Evolutionary conservation across 2,888 invertebrate species (phyloP).

Genomic region (Microdon myrmicae): DNA sequence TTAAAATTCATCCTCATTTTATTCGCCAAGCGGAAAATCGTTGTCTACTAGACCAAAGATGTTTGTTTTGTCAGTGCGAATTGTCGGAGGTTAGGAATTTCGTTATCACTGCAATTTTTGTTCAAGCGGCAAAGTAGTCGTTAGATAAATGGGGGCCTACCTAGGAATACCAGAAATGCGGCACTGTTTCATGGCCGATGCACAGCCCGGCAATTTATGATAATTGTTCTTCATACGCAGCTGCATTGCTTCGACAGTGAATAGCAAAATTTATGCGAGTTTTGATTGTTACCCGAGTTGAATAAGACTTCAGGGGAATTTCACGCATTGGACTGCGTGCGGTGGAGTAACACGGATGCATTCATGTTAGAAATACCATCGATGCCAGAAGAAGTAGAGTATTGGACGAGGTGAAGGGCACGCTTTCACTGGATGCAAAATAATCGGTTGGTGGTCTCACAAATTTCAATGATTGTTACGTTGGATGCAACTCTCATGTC

Average conservation of each 20-base stretch:
- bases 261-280: conserved; percentile 29
- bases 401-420: no score
- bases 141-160: no score
- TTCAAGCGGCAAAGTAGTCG: no score
- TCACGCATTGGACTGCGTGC: no score
- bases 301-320: conserved; percentile 12
- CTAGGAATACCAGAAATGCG: conserved; percentile 10
- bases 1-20: conserved; percentile 30
- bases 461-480: no score
- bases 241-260: conserved; percentile 4
- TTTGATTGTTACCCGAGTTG: conserved; percentile 7
- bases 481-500: no score
- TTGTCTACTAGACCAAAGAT: conserved; percentile 11
- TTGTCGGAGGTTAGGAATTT: conserved; percentile 3
- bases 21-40: conserved; percentile 1
- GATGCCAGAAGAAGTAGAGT: no score
- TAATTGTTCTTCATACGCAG: conserved; percentile 28
- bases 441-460: no score
- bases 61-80: not conserved
- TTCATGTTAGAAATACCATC: no score
- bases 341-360: no score
- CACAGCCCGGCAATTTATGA: conserved; percentile 34
- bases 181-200: conserved; percentile 36
- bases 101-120: no score
- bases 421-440: no score